phyloP scores from a whole-genome alignment of 35 echinoderm and acorn worm genomes.

The Apostichopus californicus region DNA sequence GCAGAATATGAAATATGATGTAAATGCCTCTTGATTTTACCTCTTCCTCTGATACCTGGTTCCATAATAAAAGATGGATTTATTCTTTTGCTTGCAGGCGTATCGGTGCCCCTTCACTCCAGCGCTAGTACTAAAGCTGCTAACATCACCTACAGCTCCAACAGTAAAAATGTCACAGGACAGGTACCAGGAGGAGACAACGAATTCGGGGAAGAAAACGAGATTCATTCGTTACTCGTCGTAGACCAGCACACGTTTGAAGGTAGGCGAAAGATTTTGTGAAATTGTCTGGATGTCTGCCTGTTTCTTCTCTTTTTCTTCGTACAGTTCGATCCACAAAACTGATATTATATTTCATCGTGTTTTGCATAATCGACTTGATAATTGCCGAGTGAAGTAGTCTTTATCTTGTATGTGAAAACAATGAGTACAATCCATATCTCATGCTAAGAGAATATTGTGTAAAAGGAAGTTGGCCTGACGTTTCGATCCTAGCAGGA shows the following conservation, averaged over 20 bases:
- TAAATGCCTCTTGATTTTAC: no score
- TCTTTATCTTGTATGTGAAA: no score
- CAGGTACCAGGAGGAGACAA: slow-evolving; percentile 56
- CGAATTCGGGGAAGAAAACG: slow-evolving; percentile 78
- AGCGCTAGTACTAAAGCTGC: slow-evolving; percentile 91
- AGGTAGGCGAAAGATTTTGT: slow-evolving; percentile 58
- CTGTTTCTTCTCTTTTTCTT: neutral
- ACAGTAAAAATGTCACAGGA: slow-evolving; percentile 59
- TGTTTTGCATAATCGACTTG: no score
- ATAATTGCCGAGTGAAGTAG: no score
- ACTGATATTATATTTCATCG: no score
- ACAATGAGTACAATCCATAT: no score
- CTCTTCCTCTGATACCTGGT: no score
- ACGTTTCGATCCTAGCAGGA: no score
- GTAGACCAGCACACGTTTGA: slow-evolving; percentile 99
- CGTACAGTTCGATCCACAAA: neutral
- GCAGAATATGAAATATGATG: no score
- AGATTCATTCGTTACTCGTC: slow-evolving; percentile 85
- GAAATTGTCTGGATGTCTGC: neutral
- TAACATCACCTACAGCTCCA: slow-evolving; percentile 71
- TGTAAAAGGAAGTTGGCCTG: no score
- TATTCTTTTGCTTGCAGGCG: neutral
- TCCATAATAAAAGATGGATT: no score
- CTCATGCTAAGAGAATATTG: no score
- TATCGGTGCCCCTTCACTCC: slow-evolving; percentile 56